phyloP scores from a whole-genome alignment of 2,113 vertebrate species.

The Onychostoma macrolepis region DNA sequence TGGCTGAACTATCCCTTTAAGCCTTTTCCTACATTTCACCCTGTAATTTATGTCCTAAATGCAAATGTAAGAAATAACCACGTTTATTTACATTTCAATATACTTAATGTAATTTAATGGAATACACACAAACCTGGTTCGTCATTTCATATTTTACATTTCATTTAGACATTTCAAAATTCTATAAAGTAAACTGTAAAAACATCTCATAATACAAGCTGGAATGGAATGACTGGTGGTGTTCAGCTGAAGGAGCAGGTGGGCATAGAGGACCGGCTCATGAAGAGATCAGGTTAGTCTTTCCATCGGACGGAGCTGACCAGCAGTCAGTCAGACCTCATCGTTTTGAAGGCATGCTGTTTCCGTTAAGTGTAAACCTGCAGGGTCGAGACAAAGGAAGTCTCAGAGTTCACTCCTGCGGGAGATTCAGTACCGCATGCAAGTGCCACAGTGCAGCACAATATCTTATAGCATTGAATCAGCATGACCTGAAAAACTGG shows the following conservation, averaged over 20 bases:
- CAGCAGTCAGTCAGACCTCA: conserved; percentile 61
- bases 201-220: conserved; percentile 46
- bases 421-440: conserved; percentile 12
- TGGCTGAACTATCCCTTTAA: neutral
- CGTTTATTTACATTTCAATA: neutral
- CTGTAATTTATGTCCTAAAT: neutral
- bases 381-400: conserved; percentile 1
- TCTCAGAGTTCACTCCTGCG: conserved; percentile 5
- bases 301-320: neutral
- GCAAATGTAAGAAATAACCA: neutral
- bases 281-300: neutral
- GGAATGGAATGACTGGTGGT: conserved; percentile 51
- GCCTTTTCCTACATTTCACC: neutral
- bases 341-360: conserved; percentile 79
- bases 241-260: neutral
- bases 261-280: neutral
- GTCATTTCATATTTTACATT: conserved; percentile 42
- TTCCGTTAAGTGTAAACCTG: conserved; percentile 84
- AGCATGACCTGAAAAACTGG: conserved; percentile 28
- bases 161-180: conserved; percentile 27
- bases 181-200: conserved; percentile 57
- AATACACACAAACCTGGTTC: conserved; percentile 45
- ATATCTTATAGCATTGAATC: conserved; percentile 7
- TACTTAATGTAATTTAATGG: conserved; percentile 18
- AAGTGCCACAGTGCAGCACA: neutral